Percentiles rank a stretch among this genome's conserved stretches.
Conservation (phyloP, 2,797 vertebrate species). For the Ptychadena robeensis region DNA sequence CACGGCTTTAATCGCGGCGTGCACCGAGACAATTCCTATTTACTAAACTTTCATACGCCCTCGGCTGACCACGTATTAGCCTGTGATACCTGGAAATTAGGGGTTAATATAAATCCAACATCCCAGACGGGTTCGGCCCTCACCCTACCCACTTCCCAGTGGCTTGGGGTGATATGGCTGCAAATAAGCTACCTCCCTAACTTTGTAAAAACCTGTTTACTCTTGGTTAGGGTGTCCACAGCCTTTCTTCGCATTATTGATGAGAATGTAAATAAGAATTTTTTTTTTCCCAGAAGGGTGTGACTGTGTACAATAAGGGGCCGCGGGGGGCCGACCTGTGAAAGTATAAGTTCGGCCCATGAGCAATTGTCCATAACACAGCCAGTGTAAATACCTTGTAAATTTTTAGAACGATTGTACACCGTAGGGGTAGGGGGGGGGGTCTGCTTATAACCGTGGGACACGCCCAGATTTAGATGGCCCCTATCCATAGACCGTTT, state of each 20-base stretch:
- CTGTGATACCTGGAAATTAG: no score
- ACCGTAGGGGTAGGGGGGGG: no score
- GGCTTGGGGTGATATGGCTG: no score
- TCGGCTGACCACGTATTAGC: no score
- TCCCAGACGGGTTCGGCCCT: no score
- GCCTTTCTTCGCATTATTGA: background rate
- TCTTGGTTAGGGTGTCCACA: background rate
- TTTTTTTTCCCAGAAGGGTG: background rate
- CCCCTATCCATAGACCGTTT: conserved; percentile 72
- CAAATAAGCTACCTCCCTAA: conserved; percentile 3
- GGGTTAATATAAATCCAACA: no score
- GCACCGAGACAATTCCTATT: no score
- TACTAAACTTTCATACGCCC: no score
- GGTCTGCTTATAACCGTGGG: background rate
- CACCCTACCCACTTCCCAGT: no score
- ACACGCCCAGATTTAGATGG: background rate
- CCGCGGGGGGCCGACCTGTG: conserved; percentile 24
- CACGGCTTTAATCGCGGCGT: no score
- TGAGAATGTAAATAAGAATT: conserved; percentile 15
- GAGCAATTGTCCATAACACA: conserved; percentile 76
- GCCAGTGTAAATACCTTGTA: conserved; percentile 81
- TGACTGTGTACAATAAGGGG: background rate
- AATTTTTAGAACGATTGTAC: conserved; percentile 74
- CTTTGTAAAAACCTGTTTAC: background rate
- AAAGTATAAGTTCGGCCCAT: conserved; percentile 58